These are phyloP conservation scores for Chelidonichthys spinosus DNA, from an alignment of 2,797 vertebrate genomes.

Conservation along the genomic window DNA sequence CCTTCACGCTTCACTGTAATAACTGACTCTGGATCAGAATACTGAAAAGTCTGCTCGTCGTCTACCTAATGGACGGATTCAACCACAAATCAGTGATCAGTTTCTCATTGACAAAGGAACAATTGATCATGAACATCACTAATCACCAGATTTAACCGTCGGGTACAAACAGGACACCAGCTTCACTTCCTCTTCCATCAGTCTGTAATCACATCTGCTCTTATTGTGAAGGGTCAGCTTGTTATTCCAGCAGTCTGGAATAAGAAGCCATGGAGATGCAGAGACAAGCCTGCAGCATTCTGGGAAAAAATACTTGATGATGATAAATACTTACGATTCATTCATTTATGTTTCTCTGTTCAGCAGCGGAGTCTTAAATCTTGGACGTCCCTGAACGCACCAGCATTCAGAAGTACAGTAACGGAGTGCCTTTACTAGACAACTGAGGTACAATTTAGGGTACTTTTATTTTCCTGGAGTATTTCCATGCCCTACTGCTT, in stretches of 20 bases:
- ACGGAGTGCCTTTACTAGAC: too few species aligned
- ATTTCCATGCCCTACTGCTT: not conserved
- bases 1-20: too few species aligned
- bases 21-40: not conserved
- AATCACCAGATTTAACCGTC: not conserved
- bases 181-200: not conserved
- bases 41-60: too few species aligned
- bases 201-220: not conserved
- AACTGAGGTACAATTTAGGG: not conserved
- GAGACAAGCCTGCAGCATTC: not conserved
- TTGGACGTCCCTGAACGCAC: conserved; percentile 9
- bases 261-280: too few species aligned
- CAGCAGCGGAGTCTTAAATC: not conserved
- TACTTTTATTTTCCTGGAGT: not conserved
- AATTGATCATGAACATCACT: too few species aligned
- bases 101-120: too few species aligned
- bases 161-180: not conserved
- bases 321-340: not conserved
- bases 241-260: not conserved
- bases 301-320: not conserved
- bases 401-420: not conserved
- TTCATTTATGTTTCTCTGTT: not conserved
- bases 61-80: not conserved
- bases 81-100: not conserved
- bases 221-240: conserved; percentile 7